Evolutionary conservation across 2,113 vertebrate genomes (phyloP).

Genomic region (Psephotus haematonotus): DNA sequence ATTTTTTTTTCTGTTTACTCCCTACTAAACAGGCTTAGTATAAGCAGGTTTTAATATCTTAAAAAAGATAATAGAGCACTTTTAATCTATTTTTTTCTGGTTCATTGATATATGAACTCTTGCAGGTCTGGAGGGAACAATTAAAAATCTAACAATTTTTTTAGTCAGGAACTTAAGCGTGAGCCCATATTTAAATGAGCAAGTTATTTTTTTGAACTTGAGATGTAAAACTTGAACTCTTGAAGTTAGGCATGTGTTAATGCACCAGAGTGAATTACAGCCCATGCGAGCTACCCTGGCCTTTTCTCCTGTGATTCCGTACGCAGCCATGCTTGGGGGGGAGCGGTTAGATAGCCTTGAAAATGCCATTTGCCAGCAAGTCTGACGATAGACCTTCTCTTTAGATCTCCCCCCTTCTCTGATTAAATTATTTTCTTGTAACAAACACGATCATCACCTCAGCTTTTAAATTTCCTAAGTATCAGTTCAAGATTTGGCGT

Average conservation of each 20-base stretch:
- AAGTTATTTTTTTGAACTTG: background rate
- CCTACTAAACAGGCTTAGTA: background rate
- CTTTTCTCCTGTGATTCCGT: background rate
- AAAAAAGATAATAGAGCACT: background rate
- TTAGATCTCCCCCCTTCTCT: background rate
- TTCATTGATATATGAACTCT: background rate
- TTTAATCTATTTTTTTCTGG: background rate
- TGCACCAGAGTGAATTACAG: background rate
- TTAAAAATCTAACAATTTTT: background rate
- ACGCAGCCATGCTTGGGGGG: rapidly evolving
- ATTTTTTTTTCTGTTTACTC: background rate
- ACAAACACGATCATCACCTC: background rate
- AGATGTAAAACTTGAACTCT: background rate
- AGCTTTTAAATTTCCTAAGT: background rate
- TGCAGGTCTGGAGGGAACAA: background rate
- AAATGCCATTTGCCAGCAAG: background rate
- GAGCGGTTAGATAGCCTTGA: background rate
- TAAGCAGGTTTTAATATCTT: background rate
- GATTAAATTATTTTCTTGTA: background rate
- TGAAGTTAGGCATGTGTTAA: rapidly evolving
- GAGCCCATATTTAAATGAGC: background rate
- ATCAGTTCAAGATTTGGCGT: too few species aligned
- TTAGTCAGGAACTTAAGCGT: background rate
- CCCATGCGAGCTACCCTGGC: background rate
- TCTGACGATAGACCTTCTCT: background rate